Percentiles rank a stretch among this genome's conserved stretches.
Conservation (phyloP, 2,797 vertebrate genomes). For the Amblyopsis hoosieri region DNA sequence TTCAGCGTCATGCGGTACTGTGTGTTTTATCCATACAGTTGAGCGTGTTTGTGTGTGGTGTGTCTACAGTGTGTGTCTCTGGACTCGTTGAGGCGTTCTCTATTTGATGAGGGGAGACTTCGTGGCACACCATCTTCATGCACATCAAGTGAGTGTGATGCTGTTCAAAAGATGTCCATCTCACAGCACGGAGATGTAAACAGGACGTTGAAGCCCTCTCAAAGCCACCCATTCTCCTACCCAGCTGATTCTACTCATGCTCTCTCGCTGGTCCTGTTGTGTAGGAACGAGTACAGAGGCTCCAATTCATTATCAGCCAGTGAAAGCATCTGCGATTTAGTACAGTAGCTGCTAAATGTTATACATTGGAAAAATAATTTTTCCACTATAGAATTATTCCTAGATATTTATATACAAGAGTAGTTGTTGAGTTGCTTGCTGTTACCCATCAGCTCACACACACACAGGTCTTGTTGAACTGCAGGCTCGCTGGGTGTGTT, state of each 20-base stretch:
- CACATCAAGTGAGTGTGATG: constrained; percentile 49
- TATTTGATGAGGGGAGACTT: constrained; percentile 27
- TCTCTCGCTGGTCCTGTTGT: not conserved
- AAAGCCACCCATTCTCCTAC: no score
- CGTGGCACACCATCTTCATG: constrained; percentile 31
- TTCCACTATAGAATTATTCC: no score
- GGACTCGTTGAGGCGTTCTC: constrained; percentile 45
- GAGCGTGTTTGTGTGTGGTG: not conserved
- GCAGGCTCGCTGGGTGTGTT: not conserved
- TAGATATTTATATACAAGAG: no score
- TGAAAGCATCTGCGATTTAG: not conserved
- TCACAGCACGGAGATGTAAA: no score
- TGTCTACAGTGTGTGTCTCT: constrained; percentile 48
- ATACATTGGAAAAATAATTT: no score
- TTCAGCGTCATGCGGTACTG: no score
- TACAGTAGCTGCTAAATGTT: no score
- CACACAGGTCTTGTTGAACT: no score
- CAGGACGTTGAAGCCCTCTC: no score
- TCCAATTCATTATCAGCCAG: not conserved
- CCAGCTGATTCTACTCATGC: no score
- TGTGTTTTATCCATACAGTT: not conserved
- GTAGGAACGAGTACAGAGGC: not conserved
- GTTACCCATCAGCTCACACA: constrained; percentile 41
- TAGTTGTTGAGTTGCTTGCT: constrained; percentile 9
- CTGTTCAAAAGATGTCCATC: no score